Evolutionary conservation across 2,113 vertebrate genomes (phyloP).

Genomic region (Rhea americana): DNA sequence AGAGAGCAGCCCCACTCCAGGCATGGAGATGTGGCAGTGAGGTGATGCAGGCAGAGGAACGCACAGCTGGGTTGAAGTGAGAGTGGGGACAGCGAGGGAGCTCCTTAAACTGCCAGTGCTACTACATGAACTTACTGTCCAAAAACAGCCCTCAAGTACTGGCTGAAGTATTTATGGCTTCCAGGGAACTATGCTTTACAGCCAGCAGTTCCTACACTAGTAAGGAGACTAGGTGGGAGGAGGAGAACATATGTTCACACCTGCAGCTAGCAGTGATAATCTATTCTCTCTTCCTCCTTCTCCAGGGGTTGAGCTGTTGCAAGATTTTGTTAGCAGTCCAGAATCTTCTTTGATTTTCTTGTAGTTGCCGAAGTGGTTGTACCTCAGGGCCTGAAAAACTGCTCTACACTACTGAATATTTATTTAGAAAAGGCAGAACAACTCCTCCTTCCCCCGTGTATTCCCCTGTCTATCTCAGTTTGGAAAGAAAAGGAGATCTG

Average conservation of each 20-base stretch:
- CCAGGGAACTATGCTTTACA: neutral
- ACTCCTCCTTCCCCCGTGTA: neutral
- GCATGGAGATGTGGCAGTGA: neutral
- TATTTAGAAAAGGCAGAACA: neutral
- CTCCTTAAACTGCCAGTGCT: neutral
- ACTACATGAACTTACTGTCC: neutral
- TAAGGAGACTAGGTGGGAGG: neutral
- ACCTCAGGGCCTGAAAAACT: neutral
- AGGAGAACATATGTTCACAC: neutral
- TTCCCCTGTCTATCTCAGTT: neutral
- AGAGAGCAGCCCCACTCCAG: neutral
- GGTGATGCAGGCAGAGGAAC: rapidly evolving
- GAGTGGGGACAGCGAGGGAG: neutral
- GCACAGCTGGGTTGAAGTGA: rapidly evolving
- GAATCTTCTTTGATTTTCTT: neutral
- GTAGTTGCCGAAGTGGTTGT: neutral
- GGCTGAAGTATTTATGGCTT: neutral
- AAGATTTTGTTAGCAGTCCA: neutral
- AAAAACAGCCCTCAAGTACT: neutral
- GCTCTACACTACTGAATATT: neutral
- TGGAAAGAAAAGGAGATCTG: neutral
- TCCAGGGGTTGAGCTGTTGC: neutral
- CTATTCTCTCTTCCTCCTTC: neutral
- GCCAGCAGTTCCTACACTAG: neutral
- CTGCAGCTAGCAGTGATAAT: neutral